Percentiles rank a stretch among this genome's conserved stretches.
Evolutionary conservation across 2,888 invertebrate species (phyloP).

Genomic region (Perdita meconis): DNA sequence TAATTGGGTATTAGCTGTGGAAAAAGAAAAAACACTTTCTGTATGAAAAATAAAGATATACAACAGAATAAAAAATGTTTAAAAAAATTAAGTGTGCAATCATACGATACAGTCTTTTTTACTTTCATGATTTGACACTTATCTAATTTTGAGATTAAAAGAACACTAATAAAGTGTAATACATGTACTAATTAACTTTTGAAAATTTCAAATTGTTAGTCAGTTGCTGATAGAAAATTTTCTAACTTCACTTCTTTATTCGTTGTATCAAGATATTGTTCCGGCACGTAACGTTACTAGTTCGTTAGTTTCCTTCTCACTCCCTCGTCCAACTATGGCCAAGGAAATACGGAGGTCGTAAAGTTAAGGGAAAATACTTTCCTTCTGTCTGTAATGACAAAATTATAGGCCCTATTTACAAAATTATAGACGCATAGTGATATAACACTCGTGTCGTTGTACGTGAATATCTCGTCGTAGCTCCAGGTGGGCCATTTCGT

Average conservation of each 20-base stretch:
- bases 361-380: slow-evolving; percentile 31
- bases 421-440: slow-evolving; percentile 55
- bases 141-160: too few species aligned
- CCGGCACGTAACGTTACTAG: neutral
- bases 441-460: slow-evolving; percentile 41
- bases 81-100: too few species aligned
- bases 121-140: too few species aligned
- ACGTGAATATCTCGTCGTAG: slow-evolving; percentile 30
- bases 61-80: too few species aligned
- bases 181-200: neutral
- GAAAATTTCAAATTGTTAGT: neutral
- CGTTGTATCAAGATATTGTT: slow-evolving; percentile 9
- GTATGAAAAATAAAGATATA: too few species aligned
- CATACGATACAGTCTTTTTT: too few species aligned
- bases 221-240: neutral
- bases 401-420: slow-evolving; percentile 57
- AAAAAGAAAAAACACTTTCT: too few species aligned
- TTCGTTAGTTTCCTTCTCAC: slow-evolving; percentile 2
- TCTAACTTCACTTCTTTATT: neutral
- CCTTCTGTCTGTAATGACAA: slow-evolving; percentile 55
- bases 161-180: too few species aligned
- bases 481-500: slow-evolving; percentile 33
- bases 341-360: slow-evolving; percentile 25
- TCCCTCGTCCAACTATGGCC: slow-evolving; percentile 32
- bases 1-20: too few species aligned